Base-by-base conservation (phyloP, 2,113 vertebrate genomes). In the Hucho hucho region DNA sequence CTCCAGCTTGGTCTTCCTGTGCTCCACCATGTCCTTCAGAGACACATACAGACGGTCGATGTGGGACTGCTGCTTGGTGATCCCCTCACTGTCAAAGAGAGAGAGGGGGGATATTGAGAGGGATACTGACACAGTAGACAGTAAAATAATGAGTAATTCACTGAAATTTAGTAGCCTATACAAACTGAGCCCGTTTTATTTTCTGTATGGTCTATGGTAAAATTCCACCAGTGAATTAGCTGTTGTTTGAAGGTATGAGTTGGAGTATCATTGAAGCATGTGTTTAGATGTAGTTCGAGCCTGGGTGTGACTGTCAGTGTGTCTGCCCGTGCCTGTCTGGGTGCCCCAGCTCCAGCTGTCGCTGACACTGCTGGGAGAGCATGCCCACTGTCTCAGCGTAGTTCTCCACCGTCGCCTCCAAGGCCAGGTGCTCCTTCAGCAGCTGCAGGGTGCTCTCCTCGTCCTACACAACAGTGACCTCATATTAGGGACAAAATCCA, bases 1-100 rank as follows among this genome's bases (percentile, higher is more conserved):
- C 86, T 97, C 96, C 79, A 98, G 93, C 67, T 93, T 90, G 47
- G 92, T 94, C 4, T 94, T 93, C 70, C 96, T 92, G 77, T 98
- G 95, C 64, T 95, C 95, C 0, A 97, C 95, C 92, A 98, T 94
- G 83, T 97, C 97, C 86, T 95, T 96, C 80, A 98, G 92, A 61
- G 96, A 92, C 64, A 95, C 95, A 0, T 97, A 95, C 4, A 98
- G 92, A 74, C 95, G 94, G 87, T 97, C 96, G 88, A 98, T 93
- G 88, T 98, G 97, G 25, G 93, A 93, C 93, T 97, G 97, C 87
- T 97, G 94, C 89, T 95, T 94, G 1, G 90, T 94, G 79, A 98
- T 89, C 76, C 96, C 92, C 72, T 96, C 95, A 66, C 94, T 95
- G 82, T 75, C 26, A 49, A 0, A 4, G 18, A 59, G 4, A 43